phyloP scores from a whole-genome alignment of 2,797 vertebrate species.

The Centroberyx gerrardi region DNA sequence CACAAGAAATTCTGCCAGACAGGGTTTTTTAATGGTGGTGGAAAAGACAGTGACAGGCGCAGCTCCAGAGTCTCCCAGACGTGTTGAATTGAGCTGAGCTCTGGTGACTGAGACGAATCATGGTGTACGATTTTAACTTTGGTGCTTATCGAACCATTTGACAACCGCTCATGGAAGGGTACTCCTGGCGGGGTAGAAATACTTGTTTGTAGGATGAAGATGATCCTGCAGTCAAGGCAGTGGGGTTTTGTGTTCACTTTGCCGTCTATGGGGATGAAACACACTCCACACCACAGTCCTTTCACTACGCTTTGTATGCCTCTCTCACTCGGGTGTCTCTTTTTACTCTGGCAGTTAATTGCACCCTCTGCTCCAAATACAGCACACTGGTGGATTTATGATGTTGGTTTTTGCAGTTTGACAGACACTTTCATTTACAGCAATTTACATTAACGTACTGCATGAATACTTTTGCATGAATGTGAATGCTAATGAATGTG shows the following conservation, averaged over 20 bases:
- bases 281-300: constrained; percentile 44
- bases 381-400: constrained; percentile 10
- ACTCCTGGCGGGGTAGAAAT: constrained; percentile 34
- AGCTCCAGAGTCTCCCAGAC: constrained; percentile 26
- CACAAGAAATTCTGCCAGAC: constrained; percentile 14
- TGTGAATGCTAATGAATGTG: constrained; percentile 34
- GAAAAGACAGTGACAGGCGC: constrained; percentile 28
- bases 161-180: constrained; percentile 42
- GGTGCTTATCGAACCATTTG: constrained; percentile 60
- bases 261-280: constrained; percentile 47
- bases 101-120: constrained; percentile 31
- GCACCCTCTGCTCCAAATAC: constrained; percentile 13
- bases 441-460: neutral
- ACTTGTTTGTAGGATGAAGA: constrained; percentile 38
- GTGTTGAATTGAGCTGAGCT: constrained; percentile 37
- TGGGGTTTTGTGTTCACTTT: constrained; percentile 34
- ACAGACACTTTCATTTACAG: constrained; percentile 37
- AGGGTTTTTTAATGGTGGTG: neutral
- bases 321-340: constrained; percentile 20
- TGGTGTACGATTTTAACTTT: constrained; percentile 52
- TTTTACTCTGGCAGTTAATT: constrained; percentile 20
- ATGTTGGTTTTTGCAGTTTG: constrained; percentile 14
- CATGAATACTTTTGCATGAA: constrained; percentile 17
- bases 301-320: neutral
- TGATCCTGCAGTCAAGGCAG: constrained; percentile 19